Evolutionary conservation across 2,797 vertebrate species (phyloP), one percentile per base, ranked within the genome.

Genomic region (Tolypeutes matacus): DNA sequence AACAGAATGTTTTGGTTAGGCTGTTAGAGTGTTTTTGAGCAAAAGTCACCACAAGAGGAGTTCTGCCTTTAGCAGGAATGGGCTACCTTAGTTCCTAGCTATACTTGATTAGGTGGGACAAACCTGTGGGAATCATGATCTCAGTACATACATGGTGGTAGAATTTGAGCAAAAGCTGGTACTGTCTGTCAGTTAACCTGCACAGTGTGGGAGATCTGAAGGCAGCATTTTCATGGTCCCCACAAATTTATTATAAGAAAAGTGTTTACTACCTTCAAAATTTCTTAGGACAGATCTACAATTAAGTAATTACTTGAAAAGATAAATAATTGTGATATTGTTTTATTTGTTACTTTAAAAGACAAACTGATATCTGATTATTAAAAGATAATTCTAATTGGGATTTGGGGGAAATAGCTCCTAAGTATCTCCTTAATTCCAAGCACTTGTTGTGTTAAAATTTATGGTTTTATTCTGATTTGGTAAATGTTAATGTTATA

Each of bases 221-320:
- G 31, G 29, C 31, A 65, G 64, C 13, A 65, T n/a, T 31, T 65
- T 65, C 64, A 65, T 67, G 31, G 65, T n/a, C 15, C 15, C 7
- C n/a, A 34, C 29, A n/a, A 67, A 67, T 95, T 17, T 72, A 97
- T 97, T 97, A 97, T 80, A 69, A 97, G 93, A 88, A 58, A n/a
- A 69, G 75, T 94, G 92, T 84, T 97, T 95, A 96, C 81, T 96
- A 95, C 85, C 89, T 97, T 96, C 96, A 97, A 95, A 89, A 86
- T 97, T 80, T 70, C 83, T 1, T 78, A 95, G 58, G 94, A 73
- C 64, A 78, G 88, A 93, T 92, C 94, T 92, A 96, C 90, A 91
- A 85, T 29, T 58, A 95, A 70, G 39, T 92, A 95, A 93, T 39
- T 75, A 88, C 95, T 94, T 95, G 81, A 67, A 91, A 70, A 96